phyloP scores from a whole-genome alignment of 2,113 vertebrate genomes.

The Psophia crepitans region DNA sequence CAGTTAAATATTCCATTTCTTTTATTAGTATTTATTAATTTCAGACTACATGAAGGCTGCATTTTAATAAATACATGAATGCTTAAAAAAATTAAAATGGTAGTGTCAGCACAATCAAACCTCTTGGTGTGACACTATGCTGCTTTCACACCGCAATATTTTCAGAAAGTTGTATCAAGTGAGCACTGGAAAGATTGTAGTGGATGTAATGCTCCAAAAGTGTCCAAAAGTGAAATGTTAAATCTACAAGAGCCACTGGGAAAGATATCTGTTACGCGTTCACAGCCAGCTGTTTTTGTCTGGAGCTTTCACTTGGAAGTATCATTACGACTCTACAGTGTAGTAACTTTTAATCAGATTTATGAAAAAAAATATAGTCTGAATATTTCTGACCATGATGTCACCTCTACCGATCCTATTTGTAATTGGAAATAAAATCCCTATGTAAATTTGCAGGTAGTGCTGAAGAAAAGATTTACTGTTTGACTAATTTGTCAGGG shows the following conservation, averaged over 20 bases:
- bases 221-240: constrained; percentile 18
- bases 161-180: background rate
- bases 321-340: background rate
- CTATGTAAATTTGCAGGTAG: background rate
- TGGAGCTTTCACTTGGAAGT: background rate
- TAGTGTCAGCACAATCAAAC: background rate
- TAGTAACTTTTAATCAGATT: background rate
- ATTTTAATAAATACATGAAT: background rate
- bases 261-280: background rate
- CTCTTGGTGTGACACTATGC: background rate
- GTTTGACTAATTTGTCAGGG: background rate
- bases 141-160: background rate
- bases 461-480: background rate
- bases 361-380: background rate
- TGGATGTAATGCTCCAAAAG: background rate
- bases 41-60: background rate
- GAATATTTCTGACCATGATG: background rate
- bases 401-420: background rate
- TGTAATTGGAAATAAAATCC: background rate
- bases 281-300: background rate
- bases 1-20: background rate
- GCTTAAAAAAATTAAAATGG: background rate
- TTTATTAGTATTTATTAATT: background rate
- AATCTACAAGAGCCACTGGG: background rate
- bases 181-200: background rate